phyloP scores from a whole-genome alignment of 2,888 invertebrate species.

The Pheosia tremula region DNA sequence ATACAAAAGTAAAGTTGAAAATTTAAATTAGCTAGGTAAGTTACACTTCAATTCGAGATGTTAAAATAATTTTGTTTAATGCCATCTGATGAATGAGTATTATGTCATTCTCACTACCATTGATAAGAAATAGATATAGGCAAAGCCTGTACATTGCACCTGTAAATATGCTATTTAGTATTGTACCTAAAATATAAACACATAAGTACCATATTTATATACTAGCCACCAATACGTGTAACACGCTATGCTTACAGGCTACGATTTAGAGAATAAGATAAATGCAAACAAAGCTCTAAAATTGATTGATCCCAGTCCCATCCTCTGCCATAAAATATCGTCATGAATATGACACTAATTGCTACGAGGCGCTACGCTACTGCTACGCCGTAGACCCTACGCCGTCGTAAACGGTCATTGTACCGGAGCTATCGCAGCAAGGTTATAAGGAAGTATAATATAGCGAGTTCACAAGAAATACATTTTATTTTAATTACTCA shows the following conservation, averaged over 20 bases:
- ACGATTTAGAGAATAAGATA: neutral
- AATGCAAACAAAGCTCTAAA: neutral
- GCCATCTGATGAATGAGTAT: neutral
- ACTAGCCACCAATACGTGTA: too few relatives aligned
- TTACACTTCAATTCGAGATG: neutral
- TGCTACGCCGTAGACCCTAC: constrained; percentile 53
- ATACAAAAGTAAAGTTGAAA: neutral
- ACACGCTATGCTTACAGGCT: too few relatives aligned
- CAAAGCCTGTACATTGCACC: too few relatives aligned
- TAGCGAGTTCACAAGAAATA: neutral
- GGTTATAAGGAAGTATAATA: neutral
- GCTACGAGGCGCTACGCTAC: constrained; percentile 57
- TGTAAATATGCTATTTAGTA: too few relatives aligned
- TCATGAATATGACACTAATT: constrained; percentile 58
- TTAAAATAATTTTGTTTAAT: neutral
- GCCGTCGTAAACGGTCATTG: constrained; percentile 46
- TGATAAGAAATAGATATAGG: too few relatives aligned
- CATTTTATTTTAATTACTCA: neutral
- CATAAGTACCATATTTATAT: too few relatives aligned
- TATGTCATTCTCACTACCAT: neutral
- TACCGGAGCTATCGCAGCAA: constrained; percentile 9
- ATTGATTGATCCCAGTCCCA: neutral
- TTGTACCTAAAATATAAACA: too few relatives aligned
- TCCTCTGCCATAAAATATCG: constrained; percentile 47
- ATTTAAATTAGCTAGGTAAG: neutral